Evolutionary conservation across 2,113 vertebrate genomes (phyloP), one percentile per base, ranked within the genome.

Genomic region (Pterocles burchelli): DNA sequence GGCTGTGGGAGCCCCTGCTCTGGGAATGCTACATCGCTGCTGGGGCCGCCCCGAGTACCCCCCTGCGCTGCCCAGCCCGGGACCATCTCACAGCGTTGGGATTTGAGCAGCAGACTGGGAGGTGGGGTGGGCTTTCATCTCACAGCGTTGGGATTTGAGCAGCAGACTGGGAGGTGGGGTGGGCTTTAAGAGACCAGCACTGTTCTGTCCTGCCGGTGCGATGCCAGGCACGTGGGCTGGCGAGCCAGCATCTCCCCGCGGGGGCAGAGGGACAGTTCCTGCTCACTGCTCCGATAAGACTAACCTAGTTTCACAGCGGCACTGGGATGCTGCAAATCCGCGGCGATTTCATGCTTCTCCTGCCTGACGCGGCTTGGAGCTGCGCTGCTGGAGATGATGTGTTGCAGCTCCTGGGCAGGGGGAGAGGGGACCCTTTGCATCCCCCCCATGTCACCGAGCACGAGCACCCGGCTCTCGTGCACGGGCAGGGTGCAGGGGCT

Each of bases 21-120:
- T 67, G 28, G 58, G 33, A 57, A 10, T 71, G 66, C 22, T 63
- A 31, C 74, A 7, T 34, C n/a, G 1, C 49, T 65, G 45, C 74
- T 36, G 51, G 36, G 9, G 34, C 59, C 2, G 11, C 31, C 17
- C 0, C 0, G 11, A 5, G 3, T 5, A 3, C 33, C n/a, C 41
- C 22, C 24, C 29, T 54, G 49, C 17, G 29, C 74, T 85, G 76
- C 72, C 70, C 19, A 17, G 17, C 20, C 63, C 16, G 5, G 70
- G 36, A 11, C 22, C 0, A 0, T n/a, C 20, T 41, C 7, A 6
- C 6, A 13, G 49, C 1, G 0, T 0, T 65, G 76, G 34, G 48
- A 10, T 36, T n/a, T 34, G 14, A 85, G 75, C 46, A 82, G 66
- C 46, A 77, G 12, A 8, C 43, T 34, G 76, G 46, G 12, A 57